Evolutionary conservation across 2,113 vertebrate genomes (phyloP).

Genomic region (Alaudala cheleensis): DNA sequence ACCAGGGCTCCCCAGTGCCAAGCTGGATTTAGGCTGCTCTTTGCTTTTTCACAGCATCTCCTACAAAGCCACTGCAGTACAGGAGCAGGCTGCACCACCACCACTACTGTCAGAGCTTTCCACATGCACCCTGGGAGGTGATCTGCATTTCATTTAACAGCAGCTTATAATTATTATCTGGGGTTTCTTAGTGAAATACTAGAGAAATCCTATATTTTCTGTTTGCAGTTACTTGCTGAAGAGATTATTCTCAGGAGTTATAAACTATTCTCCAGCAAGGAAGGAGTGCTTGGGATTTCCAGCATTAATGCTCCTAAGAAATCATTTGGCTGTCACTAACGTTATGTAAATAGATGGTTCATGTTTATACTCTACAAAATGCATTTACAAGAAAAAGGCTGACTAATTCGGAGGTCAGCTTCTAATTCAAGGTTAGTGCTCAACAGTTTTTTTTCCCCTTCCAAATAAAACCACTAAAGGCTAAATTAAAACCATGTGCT

Average conservation of each 20-base stretch:
- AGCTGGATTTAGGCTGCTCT: not conserved
- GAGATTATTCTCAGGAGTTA: not conserved
- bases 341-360: slow-evolving; percentile 51
- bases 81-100: not conserved
- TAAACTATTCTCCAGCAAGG: slow-evolving; percentile 4
- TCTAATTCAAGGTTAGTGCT: slow-evolving; percentile 57
- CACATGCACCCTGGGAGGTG: not conserved
- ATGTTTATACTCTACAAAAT: slow-evolving; percentile 51
- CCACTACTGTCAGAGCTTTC: not conserved
- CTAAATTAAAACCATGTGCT: slow-evolving; percentile 45
- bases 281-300: slow-evolving; percentile 48
- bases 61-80: not conserved
- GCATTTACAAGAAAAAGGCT: slow-evolving; percentile 54
- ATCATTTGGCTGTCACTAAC: slow-evolving; percentile 44
- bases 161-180: not conserved
- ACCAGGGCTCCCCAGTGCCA: not conserved
- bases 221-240: not conserved
- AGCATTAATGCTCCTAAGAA: slow-evolving; percentile 37
- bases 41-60: fast-evolving
- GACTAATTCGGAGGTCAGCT: slow-evolving; percentile 49
- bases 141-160: not conserved
- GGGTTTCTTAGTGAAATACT: not conserved
- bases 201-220: not conserved
- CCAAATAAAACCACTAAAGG: slow-evolving; percentile 39
- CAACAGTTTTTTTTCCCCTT: not conserved